Conservation (phyloP, 1,140 invertebrate genomes). For the Hesperophylax magnus region DNA sequence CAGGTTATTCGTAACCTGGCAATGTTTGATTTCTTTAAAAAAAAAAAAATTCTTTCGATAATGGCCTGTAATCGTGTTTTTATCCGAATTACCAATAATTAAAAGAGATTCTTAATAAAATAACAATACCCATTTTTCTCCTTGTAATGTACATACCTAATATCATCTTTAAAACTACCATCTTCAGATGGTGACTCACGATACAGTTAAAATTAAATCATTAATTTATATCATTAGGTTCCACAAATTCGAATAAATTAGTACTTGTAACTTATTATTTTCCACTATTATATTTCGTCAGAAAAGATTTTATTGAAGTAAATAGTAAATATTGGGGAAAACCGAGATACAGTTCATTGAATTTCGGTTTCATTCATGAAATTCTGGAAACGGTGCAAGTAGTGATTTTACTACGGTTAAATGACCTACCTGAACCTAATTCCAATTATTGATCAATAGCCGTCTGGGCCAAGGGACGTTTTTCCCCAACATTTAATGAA, state of each 20-base stretch:
- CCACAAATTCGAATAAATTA: neutral
- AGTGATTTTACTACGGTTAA: neutral
- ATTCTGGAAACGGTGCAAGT: neutral
- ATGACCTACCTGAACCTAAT: conserved; percentile 30
- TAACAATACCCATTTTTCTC: no score
- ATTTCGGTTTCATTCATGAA: neutral
- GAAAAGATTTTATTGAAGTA: neutral
- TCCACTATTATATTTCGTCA: neutral
- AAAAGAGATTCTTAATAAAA: no score
- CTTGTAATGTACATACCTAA: no score
- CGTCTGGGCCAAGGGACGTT: neutral
- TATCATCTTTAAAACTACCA: no score
- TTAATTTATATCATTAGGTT: neutral
- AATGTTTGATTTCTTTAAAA: no score
- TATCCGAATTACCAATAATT: no score
- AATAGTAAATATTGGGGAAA: neutral
- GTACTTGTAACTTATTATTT: neutral
- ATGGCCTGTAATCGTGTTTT: no score
- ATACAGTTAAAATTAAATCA: neutral
- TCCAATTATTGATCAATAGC: conserved; percentile 12
- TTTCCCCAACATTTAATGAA: conserved; percentile 20
- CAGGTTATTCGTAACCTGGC: no score
- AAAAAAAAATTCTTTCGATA: no score
- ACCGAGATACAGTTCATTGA: neutral
- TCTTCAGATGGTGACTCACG: neutral